phyloP scores from a whole-genome alignment of 2,888 invertebrate genomes.

The Tolmerus cingulatus region DNA sequence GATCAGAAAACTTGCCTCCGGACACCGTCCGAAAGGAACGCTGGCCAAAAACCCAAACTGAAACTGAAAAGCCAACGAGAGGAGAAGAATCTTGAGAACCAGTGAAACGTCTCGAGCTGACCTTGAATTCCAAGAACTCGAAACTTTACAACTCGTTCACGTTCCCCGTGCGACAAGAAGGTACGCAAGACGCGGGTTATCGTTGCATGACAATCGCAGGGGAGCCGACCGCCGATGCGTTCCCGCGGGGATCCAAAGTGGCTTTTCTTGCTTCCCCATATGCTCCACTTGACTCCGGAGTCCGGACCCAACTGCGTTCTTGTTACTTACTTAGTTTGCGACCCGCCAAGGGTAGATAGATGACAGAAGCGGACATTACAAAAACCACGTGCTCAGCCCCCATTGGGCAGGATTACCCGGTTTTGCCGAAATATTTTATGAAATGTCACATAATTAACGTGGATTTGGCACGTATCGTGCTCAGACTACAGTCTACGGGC shows the following conservation, averaged over 20 bases:
- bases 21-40: background rate
- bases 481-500: background rate
- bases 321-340: background rate
- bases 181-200: slow-evolving; percentile 25
- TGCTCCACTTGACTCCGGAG: background rate
- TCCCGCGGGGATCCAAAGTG: background rate
- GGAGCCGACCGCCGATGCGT: background rate
- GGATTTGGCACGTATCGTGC: slow-evolving; percentile 29
- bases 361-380: background rate
- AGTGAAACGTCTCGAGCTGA: background rate
- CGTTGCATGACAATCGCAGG: slow-evolving; percentile 20
- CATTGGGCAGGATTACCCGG: background rate
- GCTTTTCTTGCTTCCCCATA: background rate
- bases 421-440: background rate
- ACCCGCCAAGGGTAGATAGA: background rate
- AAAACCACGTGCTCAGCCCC: slow-evolving; percentile 5
- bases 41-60: background rate
- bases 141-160: slow-evolving; percentile 32
- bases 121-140: slow-evolving; percentile 22
- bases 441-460: slow-evolving; percentile 29
- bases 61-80: background rate
- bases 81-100: background rate
- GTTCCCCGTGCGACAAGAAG: background rate
- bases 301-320: background rate
- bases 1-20: background rate